A percentile compares a stretch with the other conserved stretches of the same genome.
Evolutionary conservation across 1,140 invertebrate genomes (phyloP).

Genomic region (Caenorhabditis briggsae): DNA sequence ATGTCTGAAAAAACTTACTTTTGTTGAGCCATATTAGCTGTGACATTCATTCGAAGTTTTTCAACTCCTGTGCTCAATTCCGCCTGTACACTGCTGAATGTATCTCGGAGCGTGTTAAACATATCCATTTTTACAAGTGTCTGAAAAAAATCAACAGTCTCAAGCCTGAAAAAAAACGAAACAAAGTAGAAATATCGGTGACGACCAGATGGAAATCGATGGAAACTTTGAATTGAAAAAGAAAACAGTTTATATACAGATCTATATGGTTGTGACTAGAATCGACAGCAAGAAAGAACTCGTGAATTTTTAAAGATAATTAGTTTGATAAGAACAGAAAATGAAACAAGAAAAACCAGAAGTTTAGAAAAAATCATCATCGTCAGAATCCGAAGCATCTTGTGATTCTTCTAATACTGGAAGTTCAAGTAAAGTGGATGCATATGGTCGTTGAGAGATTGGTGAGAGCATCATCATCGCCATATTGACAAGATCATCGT

Average conservation of each 20-base stretch:
- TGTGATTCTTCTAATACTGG: not conserved
- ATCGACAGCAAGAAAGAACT: not conserved
- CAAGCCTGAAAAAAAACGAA: not conserved
- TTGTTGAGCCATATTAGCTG: conserved; percentile 40
- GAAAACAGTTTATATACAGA: conserved; percentile 1
- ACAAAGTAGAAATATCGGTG: not conserved
- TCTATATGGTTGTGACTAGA: not conserved
- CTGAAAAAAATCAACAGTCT: not conserved
- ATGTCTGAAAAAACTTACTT: not conserved
- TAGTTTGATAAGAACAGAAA: not conserved
- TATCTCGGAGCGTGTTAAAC: conserved; percentile 60
- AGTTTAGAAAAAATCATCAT: conserved; percentile 28
- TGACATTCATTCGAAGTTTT: conserved; percentile 44
- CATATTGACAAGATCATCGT: conserved; percentile 12
- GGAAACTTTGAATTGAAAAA: not conserved
- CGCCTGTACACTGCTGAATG: conserved; percentile 59
- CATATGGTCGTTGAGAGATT: not conserved
- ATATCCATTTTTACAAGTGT: not conserved
- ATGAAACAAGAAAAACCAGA: not conserved
- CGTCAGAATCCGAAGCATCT: not conserved
- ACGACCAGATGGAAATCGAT: not conserved
- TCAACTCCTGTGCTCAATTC: conserved; percentile 54
- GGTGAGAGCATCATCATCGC: not conserved
- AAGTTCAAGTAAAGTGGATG: not conserved
- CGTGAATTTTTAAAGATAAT: not conserved